Evolutionary conservation across 2,113 vertebrate genomes (phyloP), one percentile per base, ranked within the genome.

Genomic region (Thermophis baileyi): DNA sequence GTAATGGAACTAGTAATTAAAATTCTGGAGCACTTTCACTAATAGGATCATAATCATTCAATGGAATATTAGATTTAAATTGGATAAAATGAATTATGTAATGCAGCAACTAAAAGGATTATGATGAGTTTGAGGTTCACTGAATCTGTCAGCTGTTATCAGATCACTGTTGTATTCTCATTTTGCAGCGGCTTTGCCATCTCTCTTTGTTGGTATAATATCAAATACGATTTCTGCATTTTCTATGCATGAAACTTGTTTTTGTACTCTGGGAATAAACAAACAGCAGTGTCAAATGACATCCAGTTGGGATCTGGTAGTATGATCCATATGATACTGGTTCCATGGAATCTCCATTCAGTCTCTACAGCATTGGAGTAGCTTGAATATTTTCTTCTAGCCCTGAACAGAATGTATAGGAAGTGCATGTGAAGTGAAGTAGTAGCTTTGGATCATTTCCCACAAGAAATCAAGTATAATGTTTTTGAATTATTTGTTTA

Each of bases 101-200:
- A 74, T 50, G 30, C 47, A 51, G 30, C 24, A 90, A 85, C 69
- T 74, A 27, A 87, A 93, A 35, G 49, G 49, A 47, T 88, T 74
- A 35, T 54, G 57, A 6, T 57, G 90, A 88, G 40, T 69, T 44
- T 53, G 89, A 69, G 55, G 55, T 46, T 53, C 63, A 46, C 47
- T 90, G 89, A 88, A 12, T 35, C 89, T 87, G 54, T 93, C 92
- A 74, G 47, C 57, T 91, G 24, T 20, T 88, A 54, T 90, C 49
- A 88, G 89, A 87, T 93, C 85, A 69, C 44, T 27, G 46, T 88
- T 93, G 40, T n/a, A 6, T 87, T 93, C 92, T 54, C 24, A 54
- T 93, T 51, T 85, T 69, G 24, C 10, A 91, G 57, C n/a, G 22
- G 49, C 47, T n/a, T 9, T 22, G 49, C 46, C n/a, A 50, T 57